Conservation (phyloP, 2,113 vertebrate genomes). For the Scophthalmus maximus region DNA sequence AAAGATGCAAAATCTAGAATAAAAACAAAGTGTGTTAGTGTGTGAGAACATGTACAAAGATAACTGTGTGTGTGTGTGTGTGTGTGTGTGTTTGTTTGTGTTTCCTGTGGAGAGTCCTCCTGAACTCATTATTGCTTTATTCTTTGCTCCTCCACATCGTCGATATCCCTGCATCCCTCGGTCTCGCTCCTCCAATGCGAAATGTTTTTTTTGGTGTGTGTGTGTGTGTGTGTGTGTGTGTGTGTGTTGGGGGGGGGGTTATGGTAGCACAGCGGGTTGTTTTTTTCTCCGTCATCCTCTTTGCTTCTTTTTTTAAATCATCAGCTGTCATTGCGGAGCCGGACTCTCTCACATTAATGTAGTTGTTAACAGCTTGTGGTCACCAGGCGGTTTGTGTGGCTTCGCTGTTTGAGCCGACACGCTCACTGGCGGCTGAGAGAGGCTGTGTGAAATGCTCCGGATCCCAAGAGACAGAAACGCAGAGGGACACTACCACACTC, state of each 20-base stretch:
- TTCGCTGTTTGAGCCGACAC: constrained; percentile 62
- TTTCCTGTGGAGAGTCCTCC: too few relatives aligned
- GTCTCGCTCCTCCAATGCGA: neutral
- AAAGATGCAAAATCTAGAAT: constrained; percentile 18
- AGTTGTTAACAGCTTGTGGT: constrained; percentile 79
- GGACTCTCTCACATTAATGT: constrained; percentile 71
- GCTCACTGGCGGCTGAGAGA: constrained; percentile 40
- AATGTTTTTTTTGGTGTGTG: too few relatives aligned
- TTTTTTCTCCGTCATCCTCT: constrained; percentile 17
- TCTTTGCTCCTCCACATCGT: neutral
- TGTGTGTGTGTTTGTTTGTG: too few relatives aligned
- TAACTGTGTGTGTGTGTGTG: constrained; percentile 10
- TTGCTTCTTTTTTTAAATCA: constrained; percentile 59
- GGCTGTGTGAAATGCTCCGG: constrained; percentile 29
- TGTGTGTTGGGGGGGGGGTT: too few relatives aligned
- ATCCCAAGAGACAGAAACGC: constrained; percentile 17
- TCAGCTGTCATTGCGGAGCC: constrained; percentile 41
- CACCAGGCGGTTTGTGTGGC: constrained; percentile 68
- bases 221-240: too few relatives aligned
- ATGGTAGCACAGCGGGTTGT: too few relatives aligned
- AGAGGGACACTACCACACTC: constrained; percentile 4
- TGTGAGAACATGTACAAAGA: neutral
- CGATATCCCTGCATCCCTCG: neutral
- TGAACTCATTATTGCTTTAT: too few relatives aligned
- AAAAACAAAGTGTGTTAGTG: constrained; percentile 34